phyloP scores from a whole-genome alignment of 2,888 invertebrate species.

The Listrodromus nycthemerus region DNA sequence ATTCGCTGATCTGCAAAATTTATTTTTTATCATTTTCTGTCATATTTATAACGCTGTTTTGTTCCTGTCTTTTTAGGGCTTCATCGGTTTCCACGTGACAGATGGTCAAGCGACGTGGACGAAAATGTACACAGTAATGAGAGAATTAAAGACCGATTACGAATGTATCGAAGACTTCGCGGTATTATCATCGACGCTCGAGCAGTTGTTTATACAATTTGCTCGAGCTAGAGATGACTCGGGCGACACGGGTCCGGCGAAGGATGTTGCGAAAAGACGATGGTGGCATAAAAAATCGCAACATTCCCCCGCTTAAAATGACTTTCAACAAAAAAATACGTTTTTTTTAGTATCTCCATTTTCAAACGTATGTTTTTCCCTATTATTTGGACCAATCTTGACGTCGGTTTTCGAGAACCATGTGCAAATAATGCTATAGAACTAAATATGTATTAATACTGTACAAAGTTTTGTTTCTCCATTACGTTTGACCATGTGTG shows the following conservation, averaged over 20 bases:
- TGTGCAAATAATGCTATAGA: too few species aligned
- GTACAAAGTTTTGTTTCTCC: too few species aligned
- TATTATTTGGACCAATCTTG: too few species aligned
- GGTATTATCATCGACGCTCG: conserved; percentile 81
- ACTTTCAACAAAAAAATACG: neutral
- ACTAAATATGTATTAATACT: too few species aligned
- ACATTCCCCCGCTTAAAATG: conserved; percentile 37
- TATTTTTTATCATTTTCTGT: conserved; percentile 1
- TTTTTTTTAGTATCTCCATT: too few species aligned
- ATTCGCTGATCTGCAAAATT: conserved; percentile 10
- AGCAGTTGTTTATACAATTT: conserved; percentile 82
- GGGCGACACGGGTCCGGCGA: conserved; percentile 1
- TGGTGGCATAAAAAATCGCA: conserved; percentile 40
- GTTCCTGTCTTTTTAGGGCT: conserved; percentile 73
- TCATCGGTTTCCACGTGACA: conserved; percentile 80
- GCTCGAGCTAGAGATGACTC: conserved; percentile 73
- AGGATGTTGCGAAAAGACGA: conserved; percentile 19
- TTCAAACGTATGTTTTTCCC: too few species aligned
- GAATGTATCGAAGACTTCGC: conserved; percentile 81
- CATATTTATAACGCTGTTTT: conserved; percentile 1
- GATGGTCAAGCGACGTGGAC: conserved; percentile 79
- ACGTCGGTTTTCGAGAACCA: too few species aligned
- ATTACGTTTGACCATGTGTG: too few species aligned
- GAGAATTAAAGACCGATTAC: conserved; percentile 75
- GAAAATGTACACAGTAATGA: conserved; percentile 80